Conservation (phyloP, 1,140 invertebrate species). For the Eubasilissa regina region DNA sequence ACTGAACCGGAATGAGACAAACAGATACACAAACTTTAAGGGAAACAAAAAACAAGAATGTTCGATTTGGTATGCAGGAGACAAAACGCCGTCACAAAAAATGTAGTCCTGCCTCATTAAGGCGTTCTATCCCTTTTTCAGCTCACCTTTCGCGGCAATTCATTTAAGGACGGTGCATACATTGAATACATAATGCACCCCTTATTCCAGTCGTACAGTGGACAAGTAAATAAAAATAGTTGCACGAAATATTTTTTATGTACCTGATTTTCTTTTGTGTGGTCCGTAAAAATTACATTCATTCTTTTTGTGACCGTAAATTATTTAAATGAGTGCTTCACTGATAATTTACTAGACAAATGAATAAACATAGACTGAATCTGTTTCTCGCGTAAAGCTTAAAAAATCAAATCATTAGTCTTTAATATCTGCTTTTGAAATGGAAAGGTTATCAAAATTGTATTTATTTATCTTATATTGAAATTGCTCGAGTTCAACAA, state of each 20-base stretch:
- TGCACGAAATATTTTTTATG: neutral
- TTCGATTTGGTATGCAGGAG: slow-evolving; percentile 57
- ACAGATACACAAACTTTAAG: slow-evolving; percentile 51
- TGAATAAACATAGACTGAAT: no score
- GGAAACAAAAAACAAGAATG: slow-evolving; percentile 53
- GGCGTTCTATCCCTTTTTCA: slow-evolving; percentile 49
- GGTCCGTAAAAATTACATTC: no score
- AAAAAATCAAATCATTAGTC: no score
- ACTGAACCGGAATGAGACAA: slow-evolving; percentile 52
- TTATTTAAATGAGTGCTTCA: no score
- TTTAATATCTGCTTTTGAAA: no score
- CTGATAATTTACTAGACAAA: no score
- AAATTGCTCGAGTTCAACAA: no score
- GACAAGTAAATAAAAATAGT: neutral
- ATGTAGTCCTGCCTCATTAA: slow-evolving; percentile 56
- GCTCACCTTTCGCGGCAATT: slow-evolving; percentile 44
- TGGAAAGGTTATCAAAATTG: no score
- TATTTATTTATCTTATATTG: no score
- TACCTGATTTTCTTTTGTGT: no score
- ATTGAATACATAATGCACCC: slow-evolving; percentile 37
- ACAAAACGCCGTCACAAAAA: slow-evolving; percentile 49
- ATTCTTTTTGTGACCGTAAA: no score
- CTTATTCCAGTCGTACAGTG: neutral
- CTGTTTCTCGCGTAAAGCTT: no score
- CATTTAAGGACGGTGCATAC: slow-evolving; percentile 29